A percentile compares a stretch with the other conserved stretches of the same genome.
These are phyloP conservation scores for Microhierax caerulescens DNA, from an alignment of 2,797 vertebrate species.

Conservation along the genomic window DNA sequence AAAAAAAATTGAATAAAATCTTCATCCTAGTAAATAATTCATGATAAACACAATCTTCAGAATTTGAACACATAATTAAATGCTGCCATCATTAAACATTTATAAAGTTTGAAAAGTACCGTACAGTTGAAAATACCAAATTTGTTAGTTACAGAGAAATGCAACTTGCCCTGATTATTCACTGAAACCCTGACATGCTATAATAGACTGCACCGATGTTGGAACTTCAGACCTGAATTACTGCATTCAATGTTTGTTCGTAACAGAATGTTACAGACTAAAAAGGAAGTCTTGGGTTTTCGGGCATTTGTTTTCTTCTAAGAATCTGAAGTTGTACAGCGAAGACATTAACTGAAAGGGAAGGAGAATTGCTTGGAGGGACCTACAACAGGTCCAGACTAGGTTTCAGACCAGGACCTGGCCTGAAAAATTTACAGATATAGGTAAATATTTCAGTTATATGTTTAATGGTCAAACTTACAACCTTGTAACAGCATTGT, in stretches of 20 bases:
- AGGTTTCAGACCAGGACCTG: not conserved
- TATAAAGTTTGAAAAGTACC: slow-evolving; percentile 62
- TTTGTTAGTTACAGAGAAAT: slow-evolving; percentile 6
- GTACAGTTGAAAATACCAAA: slow-evolving; percentile 43
- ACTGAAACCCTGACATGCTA: not conserved
- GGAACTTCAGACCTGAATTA: not conserved
- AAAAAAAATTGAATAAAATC: not conserved
- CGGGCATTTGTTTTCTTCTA: not conserved
- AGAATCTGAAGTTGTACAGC: not conserved
- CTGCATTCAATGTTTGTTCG: not conserved
- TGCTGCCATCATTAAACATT: slow-evolving; percentile 71
- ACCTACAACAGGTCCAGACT: not conserved
- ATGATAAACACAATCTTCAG: slow-evolving; percentile 64
- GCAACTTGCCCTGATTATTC: slow-evolving; percentile 2
- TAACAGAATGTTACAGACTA: not conserved
- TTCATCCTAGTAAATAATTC: slow-evolving; percentile 71
- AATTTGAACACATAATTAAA: slow-evolving; percentile 69
- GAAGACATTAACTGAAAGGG: not conserved
- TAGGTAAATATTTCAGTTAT: not conserved
- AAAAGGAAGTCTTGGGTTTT: not conserved
- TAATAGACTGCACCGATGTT: not conserved
- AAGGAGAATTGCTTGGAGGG: not conserved
- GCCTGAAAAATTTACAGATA: not conserved
- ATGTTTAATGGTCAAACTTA: not conserved
- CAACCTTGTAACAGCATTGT: not conserved